These are phyloP conservation scores for Sympetrum striolatum DNA, from an alignment of 2,888 invertebrate genomes.

Conservation along the genomic window DNA sequence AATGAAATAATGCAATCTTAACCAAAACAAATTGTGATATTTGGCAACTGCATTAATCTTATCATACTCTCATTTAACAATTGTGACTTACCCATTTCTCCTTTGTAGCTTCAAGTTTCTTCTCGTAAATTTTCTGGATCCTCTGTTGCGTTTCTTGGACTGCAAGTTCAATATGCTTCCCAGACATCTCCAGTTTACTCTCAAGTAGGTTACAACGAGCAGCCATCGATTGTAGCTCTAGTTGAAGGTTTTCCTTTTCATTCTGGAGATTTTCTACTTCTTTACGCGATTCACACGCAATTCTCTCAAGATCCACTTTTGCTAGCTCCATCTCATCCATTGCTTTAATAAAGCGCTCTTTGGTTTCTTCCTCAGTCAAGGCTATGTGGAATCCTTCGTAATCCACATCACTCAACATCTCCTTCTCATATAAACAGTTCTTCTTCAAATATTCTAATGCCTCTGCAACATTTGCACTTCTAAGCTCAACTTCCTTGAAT, in stretches of 20 bases:
- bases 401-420: neutral
- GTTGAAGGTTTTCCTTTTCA: neutral
- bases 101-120: slow-evolving; percentile 80
- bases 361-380: neutral
- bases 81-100: slow-evolving; percentile 75
- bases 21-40: neutral
- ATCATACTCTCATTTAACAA: neutral
- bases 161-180: neutral
- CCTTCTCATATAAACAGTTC: neutral
- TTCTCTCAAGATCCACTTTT: neutral
- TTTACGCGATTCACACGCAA: neutral
- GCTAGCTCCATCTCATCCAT: neutral
- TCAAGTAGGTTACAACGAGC: neutral
- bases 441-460: neutral
- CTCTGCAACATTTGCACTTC: neutral
- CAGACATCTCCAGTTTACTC: neutral
- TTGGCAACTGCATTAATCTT: neutral
- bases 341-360: neutral
- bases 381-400: neutral
- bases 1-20: neutral
- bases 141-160: slow-evolving; percentile 59
- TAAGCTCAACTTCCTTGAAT: neutral
- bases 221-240: neutral
- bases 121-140: slow-evolving; percentile 72
- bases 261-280: neutral